Base-by-base conservation (phyloP, 1,140 invertebrate species). In the Bombus impatiens region DNA sequence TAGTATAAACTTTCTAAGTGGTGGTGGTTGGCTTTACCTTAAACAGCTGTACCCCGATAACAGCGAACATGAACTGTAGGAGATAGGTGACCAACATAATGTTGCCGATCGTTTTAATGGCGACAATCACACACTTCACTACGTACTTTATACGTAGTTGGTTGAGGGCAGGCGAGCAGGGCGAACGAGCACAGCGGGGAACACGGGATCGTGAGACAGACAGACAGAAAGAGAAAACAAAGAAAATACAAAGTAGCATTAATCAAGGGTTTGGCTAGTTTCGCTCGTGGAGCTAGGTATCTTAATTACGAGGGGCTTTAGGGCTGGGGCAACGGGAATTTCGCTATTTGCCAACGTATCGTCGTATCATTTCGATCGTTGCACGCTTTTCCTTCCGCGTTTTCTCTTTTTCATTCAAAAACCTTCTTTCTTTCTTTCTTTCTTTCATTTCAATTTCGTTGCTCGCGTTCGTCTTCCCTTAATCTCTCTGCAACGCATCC, bases 31-130 rank as follows among this genome's bases (percentile, higher is more conserved):
- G 93, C 92, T 96, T 97, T 98, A 98, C 98, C 98, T 99, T 99
- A 96, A 99, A 99, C 94, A 99, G 97, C 97, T 99, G 99, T 95
- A 99, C 99, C 96, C 99, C 99, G 96, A 99, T 99, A 95, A 99
- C 99, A 95, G 99, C 99, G 96, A 99, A 99, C 99, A 99, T 99
- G 97, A 99, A 99, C 96, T 99, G 98, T 94, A 99, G 98, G 93
- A 99, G 98, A 96, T 99, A 99, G 95, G 99, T 99, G 95, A 99
- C 98, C 97, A 99, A 97, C 97, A 99, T 98, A 96, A 99, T 99
- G 97, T 99, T 99, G 95, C 98, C 98, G 96, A 99, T 99, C 93
- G 99, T 99, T 97, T 99, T 99, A 95, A 99, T 98, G 94, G 98
- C 98, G 95, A 99, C 99, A 96, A 99, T 99, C 95, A 99, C 98